A percentile compares a stretch with the other conserved stretches of the same genome.
phyloP scores from a whole-genome alignment of 1,140 invertebrate genomes.

The Trichomalopsis sarcophagae region DNA sequence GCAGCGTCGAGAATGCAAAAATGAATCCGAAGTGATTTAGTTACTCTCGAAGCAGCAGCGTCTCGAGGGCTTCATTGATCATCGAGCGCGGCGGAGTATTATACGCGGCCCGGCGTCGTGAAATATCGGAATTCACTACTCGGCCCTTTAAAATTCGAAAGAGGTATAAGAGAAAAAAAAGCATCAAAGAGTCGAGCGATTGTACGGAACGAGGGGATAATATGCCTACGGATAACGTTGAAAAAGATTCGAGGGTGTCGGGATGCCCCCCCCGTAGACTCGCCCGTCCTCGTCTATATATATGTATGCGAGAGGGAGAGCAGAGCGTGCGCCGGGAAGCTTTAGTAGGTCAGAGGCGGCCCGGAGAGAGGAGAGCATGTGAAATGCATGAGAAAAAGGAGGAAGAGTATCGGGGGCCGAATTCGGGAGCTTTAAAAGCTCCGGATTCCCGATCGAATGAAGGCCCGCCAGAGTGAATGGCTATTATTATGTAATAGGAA shows the following conservation, averaged over 20 bases:
- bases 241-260: constrained; percentile 18
- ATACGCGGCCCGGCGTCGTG: not conserved
- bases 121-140: not conserved
- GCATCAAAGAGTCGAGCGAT: not conserved
- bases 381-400: constrained; percentile 17
- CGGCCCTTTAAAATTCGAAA: not conserved
- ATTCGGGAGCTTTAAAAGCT: constrained; percentile 23
- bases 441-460: not conserved
- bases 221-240: not conserved
- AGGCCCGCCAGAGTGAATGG: no score
- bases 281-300: not conserved
- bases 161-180: not conserved
- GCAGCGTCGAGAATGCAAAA: not conserved
- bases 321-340: not conserved
- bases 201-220: not conserved
- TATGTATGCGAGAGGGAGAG: not conserved
- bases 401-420: not conserved
- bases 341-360: constrained; percentile 12
- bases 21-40: not conserved
- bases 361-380: not conserved
- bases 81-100: not conserved
- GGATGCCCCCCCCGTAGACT: not conserved
- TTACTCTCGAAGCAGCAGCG: not conserved
- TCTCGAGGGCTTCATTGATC: not conserved
- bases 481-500: not conserved